phyloP scores from a whole-genome alignment of 2,797 vertebrate species.

The Tachyglossus aculeatus region DNA sequence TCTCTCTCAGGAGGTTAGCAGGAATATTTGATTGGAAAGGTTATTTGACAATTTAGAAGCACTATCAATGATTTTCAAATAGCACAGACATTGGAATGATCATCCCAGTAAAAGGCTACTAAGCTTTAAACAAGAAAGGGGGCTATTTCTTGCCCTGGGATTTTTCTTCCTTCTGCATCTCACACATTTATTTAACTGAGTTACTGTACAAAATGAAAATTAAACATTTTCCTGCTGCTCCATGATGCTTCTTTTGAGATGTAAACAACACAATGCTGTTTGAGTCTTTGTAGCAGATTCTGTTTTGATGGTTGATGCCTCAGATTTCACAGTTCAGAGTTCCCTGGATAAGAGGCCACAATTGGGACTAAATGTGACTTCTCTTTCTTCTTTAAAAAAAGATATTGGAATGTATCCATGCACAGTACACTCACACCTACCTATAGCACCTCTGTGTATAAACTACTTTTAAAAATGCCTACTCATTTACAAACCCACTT shows the following conservation, averaged over 20 bases:
- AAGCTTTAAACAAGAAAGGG: background rate
- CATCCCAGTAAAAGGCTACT: background rate
- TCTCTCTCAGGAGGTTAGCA: background rate
- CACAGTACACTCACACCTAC: no score
- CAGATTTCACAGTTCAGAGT: constrained; percentile 6
- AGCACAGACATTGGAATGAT: background rate
- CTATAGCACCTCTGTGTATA: no score
- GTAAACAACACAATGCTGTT: constrained; percentile 10
- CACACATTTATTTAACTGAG: background rate
- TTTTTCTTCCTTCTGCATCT: background rate
- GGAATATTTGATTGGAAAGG: background rate
- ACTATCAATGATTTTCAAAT: background rate
- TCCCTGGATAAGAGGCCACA: constrained; percentile 41
- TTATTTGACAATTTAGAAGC: background rate
- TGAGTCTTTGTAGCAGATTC: constrained; percentile 20
- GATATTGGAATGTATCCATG: background rate
- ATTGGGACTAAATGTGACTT: constrained; percentile 28
- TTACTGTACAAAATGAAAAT: background rate
- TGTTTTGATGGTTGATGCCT: constrained; percentile 24
- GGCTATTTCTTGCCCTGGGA: background rate
- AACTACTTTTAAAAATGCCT: no score
- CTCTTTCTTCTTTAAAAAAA: constrained; percentile 29
- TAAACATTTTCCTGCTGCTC: constrained; percentile 2
- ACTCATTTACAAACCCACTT: no score
- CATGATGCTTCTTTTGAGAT: background rate